phyloP scores from a whole-genome alignment of 2,113 vertebrate genomes.

The Channa maculata region DNA sequence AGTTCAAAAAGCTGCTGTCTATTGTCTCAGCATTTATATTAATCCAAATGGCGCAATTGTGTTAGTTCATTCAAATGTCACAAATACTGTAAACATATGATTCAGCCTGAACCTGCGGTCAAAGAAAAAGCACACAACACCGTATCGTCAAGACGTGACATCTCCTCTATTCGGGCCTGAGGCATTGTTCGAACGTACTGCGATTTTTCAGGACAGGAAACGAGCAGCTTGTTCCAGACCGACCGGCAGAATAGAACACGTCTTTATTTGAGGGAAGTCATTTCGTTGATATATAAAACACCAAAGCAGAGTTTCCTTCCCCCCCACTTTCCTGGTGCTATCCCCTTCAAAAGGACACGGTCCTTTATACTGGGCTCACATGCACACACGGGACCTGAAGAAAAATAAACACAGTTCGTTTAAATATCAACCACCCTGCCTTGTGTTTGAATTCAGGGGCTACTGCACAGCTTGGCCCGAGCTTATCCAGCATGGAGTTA shows the following conservation, averaged over 20 bases:
- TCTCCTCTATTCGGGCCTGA: slow-evolving; percentile 49
- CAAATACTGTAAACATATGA: slow-evolving; percentile 76
- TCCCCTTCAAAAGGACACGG: slow-evolving; percentile 78
- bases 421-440: slow-evolving; percentile 79
- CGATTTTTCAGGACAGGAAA: slow-evolving; percentile 79
- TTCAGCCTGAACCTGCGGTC: slow-evolving; percentile 66
- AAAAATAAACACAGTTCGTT: slow-evolving; percentile 81
- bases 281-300: slow-evolving; percentile 85
- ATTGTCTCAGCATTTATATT: slow-evolving; percentile 73
- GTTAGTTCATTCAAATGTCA: slow-evolving; percentile 75
- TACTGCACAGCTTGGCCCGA: slow-evolving; percentile 37
- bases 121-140: slow-evolving; percentile 54
- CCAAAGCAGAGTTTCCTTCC: slow-evolving; percentile 84
- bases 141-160: slow-evolving; percentile 66
- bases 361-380: slow-evolving; percentile 79
- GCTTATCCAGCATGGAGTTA: slow-evolving; percentile 12
- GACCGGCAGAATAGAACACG: slow-evolving; percentile 72
- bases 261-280: slow-evolving; percentile 85
- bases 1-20: slow-evolving; percentile 57
- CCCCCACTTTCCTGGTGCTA: slow-evolving; percentile 77
- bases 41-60: slow-evolving; percentile 66
- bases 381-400: slow-evolving; percentile 76
- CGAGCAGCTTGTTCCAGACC: slow-evolving; percentile 79
- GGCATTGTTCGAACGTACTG: slow-evolving; percentile 77
- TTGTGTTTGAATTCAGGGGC: slow-evolving; percentile 70